phyloP scores from a whole-genome alignment of 2,113 vertebrate species.

The Carassius auratus region DNA sequence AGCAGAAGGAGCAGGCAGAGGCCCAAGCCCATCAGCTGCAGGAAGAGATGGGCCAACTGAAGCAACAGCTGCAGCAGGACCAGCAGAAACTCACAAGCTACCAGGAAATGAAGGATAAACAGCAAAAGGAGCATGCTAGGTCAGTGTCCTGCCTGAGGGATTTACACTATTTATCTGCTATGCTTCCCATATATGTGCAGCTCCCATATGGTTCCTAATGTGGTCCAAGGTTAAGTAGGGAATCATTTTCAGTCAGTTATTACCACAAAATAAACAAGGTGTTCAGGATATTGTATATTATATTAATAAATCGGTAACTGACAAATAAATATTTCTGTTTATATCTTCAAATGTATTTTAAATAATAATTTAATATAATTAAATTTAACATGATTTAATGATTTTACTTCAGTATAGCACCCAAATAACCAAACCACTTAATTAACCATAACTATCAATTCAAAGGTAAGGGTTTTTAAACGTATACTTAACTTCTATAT shows the following conservation, averaged over 20 bases:
- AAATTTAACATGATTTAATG: no score
- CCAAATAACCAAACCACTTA: no score
- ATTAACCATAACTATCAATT: no score
- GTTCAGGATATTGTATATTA: no score
- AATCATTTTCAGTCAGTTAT: background rate
- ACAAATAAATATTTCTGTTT: background rate
- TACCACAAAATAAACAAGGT: background rate
- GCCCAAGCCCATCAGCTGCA: constrained; percentile 68
- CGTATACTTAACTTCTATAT: no score
- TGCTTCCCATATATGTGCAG: background rate
- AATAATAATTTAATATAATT: no score
- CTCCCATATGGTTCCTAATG: background rate
- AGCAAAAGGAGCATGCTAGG: constrained; percentile 79
- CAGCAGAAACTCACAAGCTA: constrained; percentile 67
- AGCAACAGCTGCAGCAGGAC: constrained; percentile 68
- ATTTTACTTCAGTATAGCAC: no score
- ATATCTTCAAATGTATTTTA: no score
- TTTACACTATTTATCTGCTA: background rate
- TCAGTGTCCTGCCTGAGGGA: constrained; percentile 55
- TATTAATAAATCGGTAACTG: no score
- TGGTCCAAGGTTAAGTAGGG: background rate
- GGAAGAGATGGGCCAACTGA: constrained; percentile 69
- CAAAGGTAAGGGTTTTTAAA: no score
- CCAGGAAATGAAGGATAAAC: constrained; percentile 70
- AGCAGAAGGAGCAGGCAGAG: constrained; percentile 68